A percentile compares a stretch with the other conserved stretches of the same genome.
Conservation (phyloP, 1,140 invertebrate species). For the Aphis gossypii region DNA sequence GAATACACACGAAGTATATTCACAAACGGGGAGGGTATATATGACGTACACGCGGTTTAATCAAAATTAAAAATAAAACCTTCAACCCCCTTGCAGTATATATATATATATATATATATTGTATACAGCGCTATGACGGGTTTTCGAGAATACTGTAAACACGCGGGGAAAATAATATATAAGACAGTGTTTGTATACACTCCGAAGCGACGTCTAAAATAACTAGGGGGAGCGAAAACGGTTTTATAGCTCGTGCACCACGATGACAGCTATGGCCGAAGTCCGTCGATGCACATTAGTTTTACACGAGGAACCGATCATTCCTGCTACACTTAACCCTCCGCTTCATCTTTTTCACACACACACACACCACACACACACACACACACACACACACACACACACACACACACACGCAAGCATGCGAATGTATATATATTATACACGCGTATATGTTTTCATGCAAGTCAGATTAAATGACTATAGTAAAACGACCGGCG, state of each 20-base stretch:
- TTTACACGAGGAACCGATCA: not conserved
- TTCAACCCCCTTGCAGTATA: not conserved
- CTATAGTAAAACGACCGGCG: not conserved
- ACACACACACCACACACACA: not conserved
- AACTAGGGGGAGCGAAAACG: slow-evolving; percentile 36
- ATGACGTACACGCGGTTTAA: not conserved
- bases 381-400: not conserved
- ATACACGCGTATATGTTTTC: not conserved
- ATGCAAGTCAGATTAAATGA: not conserved
- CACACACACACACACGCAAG: not conserved
- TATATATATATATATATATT: not conserved
- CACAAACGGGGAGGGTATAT: not conserved
- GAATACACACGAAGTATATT: not conserved
- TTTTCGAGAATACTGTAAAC: slow-evolving; percentile 36
- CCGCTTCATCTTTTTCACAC: not conserved
- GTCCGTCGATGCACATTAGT: slow-evolving; percentile 29
- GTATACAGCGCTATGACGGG: not conserved
- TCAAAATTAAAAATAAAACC: slow-evolving; percentile 44
- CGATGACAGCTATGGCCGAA: slow-evolving; percentile 33
- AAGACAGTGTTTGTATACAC: slow-evolving; percentile 26
- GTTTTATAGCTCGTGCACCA: not conserved
- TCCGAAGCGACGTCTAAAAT: not conserved
- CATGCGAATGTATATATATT: not conserved
- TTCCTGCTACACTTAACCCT: not conserved
- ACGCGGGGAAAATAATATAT: not conserved